Evolutionary conservation across 2,888 invertebrate species (phyloP).

Genomic region (Amphimallon solstitiale): DNA sequence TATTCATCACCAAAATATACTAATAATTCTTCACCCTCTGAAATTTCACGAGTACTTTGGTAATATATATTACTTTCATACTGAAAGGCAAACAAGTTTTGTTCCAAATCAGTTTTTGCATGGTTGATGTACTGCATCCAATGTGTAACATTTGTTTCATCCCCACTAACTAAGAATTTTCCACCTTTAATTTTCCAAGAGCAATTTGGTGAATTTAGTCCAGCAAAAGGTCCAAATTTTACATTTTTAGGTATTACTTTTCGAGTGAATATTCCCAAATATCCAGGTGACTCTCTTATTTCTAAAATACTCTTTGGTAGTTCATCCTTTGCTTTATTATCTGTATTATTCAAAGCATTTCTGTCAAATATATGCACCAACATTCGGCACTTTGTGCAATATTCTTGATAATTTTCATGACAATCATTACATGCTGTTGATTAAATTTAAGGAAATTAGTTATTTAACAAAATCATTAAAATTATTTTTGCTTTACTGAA

Average conservation of each 20-base stretch:
- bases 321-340: neutral
- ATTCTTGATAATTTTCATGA: constrained; percentile 2
- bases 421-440: constrained; percentile 5
- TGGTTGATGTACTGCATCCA: constrained; percentile 8
- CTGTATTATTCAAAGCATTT: neutral
- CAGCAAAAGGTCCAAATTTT: constrained; percentile 10
- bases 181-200: constrained; percentile 6
- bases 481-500: too few relatives aligned
- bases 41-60: neutral
- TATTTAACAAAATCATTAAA: too few relatives aligned
- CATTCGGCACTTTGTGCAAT: constrained; percentile 1
- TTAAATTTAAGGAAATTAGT: too few relatives aligned
- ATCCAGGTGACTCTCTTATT: neutral
- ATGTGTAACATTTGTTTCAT: neutral
- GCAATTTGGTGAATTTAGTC: neutral
- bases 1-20: constrained; percentile 3
- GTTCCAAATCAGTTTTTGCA: neutral
- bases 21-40: neutral
- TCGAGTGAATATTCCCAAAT: neutral
- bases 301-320: constrained; percentile 1
- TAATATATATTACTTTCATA: constrained; percentile 1
- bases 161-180: neutral
- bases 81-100: neutral
- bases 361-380: constrained; percentile 9
- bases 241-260: constrained; percentile 10